Base-by-base conservation (phyloP, 2,797 vertebrate species). In the Enteromius fasciolatus region DNA sequence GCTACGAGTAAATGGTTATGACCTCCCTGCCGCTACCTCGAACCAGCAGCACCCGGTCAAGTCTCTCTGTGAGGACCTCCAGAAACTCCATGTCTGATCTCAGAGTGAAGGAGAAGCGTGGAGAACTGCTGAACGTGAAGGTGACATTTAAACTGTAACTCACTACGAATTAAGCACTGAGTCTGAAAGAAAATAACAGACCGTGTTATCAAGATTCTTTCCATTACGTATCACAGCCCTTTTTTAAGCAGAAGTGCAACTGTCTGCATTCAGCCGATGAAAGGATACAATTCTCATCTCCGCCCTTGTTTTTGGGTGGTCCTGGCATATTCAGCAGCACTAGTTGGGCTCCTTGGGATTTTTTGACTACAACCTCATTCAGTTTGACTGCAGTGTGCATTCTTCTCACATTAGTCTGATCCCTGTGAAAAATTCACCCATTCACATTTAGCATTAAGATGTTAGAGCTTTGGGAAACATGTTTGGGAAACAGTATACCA, bases 241-340 rank as follows among this genome's bases (percentile, higher is more conserved):
- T 41, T 28, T 64, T 28, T 52, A 73, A 73, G 31, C 63, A 64
- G 31, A 41, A 8, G 41, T 66, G 69, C 17, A 31, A 67, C 57
- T 44, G 76, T 68, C n/a, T 36, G 59, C 41, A 25, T 48, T 50
- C 63, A 14, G 17, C 68, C 7, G 80, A 25, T 81, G 89, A 81
- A 85, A 98, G 96, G 98, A 99, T 99, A 99, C 98, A 99, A 91
- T 99, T 99, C 91, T 98, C 97, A 0, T 99, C 97, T 0, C 98
- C 98, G 84, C 96, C 95, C 81, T 92, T 96, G 92, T 94, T 98
- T 89, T 91, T 96, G 0, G 98, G 98, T 2, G 98, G 98, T 28
- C 98, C 98, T 0, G 98, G 98, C 98, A 99, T 99, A 92, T 99
- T 99, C 83, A 99, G 92, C 87, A 99, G 90, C 61, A 99, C 97